Conservation (phyloP, 2,888 invertebrate genomes). For the Acheta domesticus region DNA sequence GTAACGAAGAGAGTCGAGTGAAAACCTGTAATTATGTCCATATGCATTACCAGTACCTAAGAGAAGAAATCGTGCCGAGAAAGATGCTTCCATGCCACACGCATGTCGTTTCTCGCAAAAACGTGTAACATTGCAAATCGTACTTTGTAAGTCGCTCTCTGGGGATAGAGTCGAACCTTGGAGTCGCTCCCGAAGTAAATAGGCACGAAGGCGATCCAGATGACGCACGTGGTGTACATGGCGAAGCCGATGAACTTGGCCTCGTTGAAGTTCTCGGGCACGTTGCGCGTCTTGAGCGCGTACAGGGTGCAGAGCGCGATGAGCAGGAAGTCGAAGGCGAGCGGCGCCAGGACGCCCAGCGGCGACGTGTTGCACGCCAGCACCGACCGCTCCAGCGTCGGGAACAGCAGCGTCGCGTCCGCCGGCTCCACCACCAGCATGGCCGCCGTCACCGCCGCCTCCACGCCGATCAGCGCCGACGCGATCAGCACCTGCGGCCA, state of each 20-base stretch:
- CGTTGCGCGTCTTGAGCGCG: slow-evolving; percentile 72
- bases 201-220: slow-evolving; percentile 75
- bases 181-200: slow-evolving; percentile 69
- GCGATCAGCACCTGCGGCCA: slow-evolving; percentile 59
- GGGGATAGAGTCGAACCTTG: slow-evolving; percentile 47
- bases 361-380: slow-evolving; percentile 62
- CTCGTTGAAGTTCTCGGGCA: slow-evolving; percentile 81
- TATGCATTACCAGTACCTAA: no score
- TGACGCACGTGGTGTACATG: slow-evolving; percentile 75
- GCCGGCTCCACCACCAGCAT: slow-evolving; percentile 61
- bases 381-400: slow-evolving; percentile 53
- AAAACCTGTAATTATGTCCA: no score
- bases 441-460: slow-evolving; percentile 59
- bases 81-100: no score
- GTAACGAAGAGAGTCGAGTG: no score
- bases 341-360: slow-evolving; percentile 59
- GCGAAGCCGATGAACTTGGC: slow-evolving; percentile 72
- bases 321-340: slow-evolving; percentile 68
- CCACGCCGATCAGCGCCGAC: slow-evolving; percentile 57
- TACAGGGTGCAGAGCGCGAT: slow-evolving; percentile 71
- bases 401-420: slow-evolving; percentile 54
- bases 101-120: no score
- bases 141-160: no score
- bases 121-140: no score
- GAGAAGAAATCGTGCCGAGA: no score